Evolutionary conservation across 2,113 vertebrate species (phyloP).

Genomic region (Gambusia holbrooki): DNA sequence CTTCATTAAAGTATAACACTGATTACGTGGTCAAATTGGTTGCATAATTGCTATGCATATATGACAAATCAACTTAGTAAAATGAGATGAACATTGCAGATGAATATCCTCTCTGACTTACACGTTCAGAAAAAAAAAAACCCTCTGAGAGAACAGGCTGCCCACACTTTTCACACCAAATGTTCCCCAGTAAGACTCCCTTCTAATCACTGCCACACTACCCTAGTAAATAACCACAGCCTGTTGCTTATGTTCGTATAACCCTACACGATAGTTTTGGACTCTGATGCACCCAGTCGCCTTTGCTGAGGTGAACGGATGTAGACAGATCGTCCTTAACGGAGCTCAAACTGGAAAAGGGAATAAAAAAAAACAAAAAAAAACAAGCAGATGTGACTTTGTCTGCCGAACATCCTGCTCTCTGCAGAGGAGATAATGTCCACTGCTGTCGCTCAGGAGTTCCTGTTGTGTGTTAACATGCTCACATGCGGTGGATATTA

Average conservation of each 20-base stretch:
- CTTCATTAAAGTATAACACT: neutral
- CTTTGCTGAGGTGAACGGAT: constrained; percentile 24
- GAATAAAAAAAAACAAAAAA: constrained; percentile 7
- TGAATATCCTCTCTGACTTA: neutral
- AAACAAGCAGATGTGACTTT: constrained; percentile 15
- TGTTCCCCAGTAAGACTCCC: constrained; percentile 23
- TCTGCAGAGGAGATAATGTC: constrained; percentile 4
- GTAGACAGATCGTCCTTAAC: constrained; percentile 13
- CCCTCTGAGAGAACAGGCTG: constrained; percentile 14
- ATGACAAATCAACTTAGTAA: constrained; percentile 25
- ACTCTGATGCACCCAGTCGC: constrained; percentile 7
- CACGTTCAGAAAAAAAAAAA: constrained; percentile 7
- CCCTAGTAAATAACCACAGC: neutral
- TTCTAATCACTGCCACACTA: constrained; percentile 28
- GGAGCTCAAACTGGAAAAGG: constrained; percentile 13
- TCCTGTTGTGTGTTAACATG: neutral
- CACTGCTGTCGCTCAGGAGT: neutral
- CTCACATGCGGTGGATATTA: constrained; percentile 10
- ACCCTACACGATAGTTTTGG: constrained; percentile 6
- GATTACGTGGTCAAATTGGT: neutral
- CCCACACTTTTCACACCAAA: constrained; percentile 39
- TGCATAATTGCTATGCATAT: neutral
- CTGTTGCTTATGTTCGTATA: constrained; percentile 9
- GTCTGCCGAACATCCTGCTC: constrained; percentile 9
- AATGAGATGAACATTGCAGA: neutral